Conservation (phyloP, 2,113 vertebrate species). For the Tyrannus savana region DNA sequence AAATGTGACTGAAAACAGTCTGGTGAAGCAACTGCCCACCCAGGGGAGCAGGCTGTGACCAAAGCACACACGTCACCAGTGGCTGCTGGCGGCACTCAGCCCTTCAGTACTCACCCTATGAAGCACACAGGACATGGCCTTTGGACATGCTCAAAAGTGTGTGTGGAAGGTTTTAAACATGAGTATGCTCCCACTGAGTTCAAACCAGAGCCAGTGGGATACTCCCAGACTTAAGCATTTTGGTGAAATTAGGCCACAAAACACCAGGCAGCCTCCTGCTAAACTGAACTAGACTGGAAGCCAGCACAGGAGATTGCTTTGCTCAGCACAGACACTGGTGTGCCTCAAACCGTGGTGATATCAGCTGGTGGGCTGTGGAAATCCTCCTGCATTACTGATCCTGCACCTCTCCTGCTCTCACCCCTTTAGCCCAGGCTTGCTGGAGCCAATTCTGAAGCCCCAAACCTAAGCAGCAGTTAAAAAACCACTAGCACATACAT, state of each 20-base stretch:
- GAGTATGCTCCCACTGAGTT: not conserved
- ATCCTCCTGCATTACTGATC: not conserved
- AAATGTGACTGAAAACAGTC: not conserved
- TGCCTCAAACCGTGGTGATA: not conserved
- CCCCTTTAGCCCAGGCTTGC: not conserved
- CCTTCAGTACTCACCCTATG: not conserved
- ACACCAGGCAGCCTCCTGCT: not conserved
- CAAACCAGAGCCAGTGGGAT: not conserved
- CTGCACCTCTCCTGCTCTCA: not conserved
- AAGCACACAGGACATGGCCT: not conserved
- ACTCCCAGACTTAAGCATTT: not conserved
- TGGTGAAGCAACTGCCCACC: not conserved
- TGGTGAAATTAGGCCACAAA: slow-evolving; percentile 5
- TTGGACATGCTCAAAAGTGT: not conserved
- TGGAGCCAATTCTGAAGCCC: not conserved
- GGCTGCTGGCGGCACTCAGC: not conserved
- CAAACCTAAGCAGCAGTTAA: not conserved
- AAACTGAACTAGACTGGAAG: not conserved
- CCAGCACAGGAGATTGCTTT: not conserved
- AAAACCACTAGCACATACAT: not conserved
- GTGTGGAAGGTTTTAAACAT: not conserved
- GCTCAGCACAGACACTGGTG: slow-evolving; percentile 7
- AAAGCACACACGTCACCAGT: not conserved
- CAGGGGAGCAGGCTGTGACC: not conserved
- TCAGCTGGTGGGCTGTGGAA: not conserved